Evolutionary conservation across 2,113 vertebrate species (phyloP).

Genomic region (Fregata magnificens): DNA sequence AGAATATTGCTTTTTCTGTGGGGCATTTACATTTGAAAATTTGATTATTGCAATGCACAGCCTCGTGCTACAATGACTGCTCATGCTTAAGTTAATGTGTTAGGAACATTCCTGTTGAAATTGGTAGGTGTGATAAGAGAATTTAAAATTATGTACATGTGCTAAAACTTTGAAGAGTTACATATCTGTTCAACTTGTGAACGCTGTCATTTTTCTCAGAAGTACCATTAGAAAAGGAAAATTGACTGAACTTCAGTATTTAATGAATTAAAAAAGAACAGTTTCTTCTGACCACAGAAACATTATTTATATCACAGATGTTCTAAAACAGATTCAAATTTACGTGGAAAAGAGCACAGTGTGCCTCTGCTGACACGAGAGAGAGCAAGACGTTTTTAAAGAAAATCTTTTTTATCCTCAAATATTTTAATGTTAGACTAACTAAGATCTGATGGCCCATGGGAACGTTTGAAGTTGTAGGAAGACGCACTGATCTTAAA

Average conservation of each 20-base stretch:
- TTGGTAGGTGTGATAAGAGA: not conserved
- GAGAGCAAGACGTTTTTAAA: not conserved
- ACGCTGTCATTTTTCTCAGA: not conserved
- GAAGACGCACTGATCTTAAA: not conserved
- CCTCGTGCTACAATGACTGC: rapidly evolving
- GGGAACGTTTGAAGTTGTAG: not conserved
- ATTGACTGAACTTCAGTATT: not conserved
- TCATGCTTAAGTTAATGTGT: not conserved
- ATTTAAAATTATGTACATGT: not conserved
- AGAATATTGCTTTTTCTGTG: not conserved
- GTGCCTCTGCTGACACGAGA: not conserved
- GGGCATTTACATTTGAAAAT: not conserved
- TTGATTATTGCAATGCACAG: not conserved
- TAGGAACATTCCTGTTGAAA: not conserved
- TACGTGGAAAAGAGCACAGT: not conserved
- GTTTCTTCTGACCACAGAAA: not conserved
- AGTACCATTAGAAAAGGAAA: not conserved
- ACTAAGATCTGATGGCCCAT: not conserved
- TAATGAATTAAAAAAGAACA: not conserved
- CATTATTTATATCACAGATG: not conserved
- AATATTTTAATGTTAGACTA: not conserved
- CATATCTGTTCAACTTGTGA: not conserved
- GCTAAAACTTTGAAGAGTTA: not conserved
- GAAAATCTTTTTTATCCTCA: not conserved
- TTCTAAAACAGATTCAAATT: not conserved